Base-by-base conservation (phyloP, 2,797 vertebrate species). In the Sylvia borin region DNA sequence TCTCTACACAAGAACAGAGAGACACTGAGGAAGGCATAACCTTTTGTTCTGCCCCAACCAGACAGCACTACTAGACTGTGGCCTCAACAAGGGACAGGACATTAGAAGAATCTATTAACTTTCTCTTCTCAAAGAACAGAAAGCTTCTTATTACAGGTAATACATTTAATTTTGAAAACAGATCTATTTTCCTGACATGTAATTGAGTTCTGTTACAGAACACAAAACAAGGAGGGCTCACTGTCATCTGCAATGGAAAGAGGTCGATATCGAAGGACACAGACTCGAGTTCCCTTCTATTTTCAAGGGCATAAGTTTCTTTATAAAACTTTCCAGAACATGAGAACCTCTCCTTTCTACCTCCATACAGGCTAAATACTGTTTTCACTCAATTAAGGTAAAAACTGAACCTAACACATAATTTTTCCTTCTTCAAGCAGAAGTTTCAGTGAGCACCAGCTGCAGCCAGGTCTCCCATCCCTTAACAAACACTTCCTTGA, bases 171-270 rank as follows among this genome's bases (percentile, higher is more conserved):
- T 94, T 93, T 80, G 78, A 89, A 92, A 95, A 85, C 88, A 96
- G 84, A 92, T 47, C 79, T 68, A 68, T 95, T 95, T 93, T 88
- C 61, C 51, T 94, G 70, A 90, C 65, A n/a, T 36, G 42, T 94
- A 96, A 95, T 95, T 93, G 93, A 96, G 89, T 95, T 89, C 57
- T 93, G 88, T 83, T 76, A 85, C 65, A 89, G 81, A 91, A 67
- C 95, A 95, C 86, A 82, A 76, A 92, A 76, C 84, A 92, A 74
- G 71, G 71, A 92, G 72, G 75, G 53, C 42, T 94, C 0, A 0
- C 75, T 76, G 74, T 68, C 67, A 77, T 84, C 50, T 3, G 5
- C 67, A 87, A 45, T 26, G 53, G 78, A 86, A 93, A 88, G 34
- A 94, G 53, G 77, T 94, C 13, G 0, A 64, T 76, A 85, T 16